Conservation (phyloP, 2,888 invertebrate genomes). For the Aphrophora alni region DNA sequence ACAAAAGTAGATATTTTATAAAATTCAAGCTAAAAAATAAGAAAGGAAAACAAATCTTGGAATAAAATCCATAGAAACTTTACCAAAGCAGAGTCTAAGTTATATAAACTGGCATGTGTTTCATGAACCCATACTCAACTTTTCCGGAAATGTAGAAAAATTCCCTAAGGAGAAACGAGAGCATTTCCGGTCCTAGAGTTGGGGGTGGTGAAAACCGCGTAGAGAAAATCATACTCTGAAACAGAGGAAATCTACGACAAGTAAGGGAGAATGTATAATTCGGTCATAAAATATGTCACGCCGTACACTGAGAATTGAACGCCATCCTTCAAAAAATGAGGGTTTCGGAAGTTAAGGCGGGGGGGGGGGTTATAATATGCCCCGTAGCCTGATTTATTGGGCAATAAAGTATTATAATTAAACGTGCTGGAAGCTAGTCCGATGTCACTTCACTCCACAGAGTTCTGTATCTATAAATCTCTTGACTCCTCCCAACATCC, state of each 20-base stretch:
- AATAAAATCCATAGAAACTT: too few relatives aligned
- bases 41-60: too few relatives aligned
- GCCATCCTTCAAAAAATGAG: conserved; percentile 54
- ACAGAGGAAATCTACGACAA: not conserved
- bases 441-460: conserved; percentile 58
- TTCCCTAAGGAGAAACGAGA: not conserved
- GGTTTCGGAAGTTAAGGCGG: conserved; percentile 49
- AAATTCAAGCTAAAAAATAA: too few relatives aligned
- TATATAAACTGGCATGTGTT: too few relatives aligned
- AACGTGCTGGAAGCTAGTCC: conserved; percentile 62
- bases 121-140: not conserved
- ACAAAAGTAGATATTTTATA: too few relatives aligned
- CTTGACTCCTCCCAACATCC: conserved; percentile 31
- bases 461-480: conserved; percentile 50
- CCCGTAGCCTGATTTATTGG: conserved; percentile 69
- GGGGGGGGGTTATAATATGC: conserved; percentile 49
- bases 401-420: conserved; percentile 83
- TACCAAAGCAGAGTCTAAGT: too few relatives aligned
- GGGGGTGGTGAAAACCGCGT: not conserved
- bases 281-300: conserved; percentile 42
- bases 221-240: conserved; percentile 29
- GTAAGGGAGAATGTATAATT: conserved; percentile 39
- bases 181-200: not conserved
- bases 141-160: not conserved
- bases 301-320: conserved; percentile 38